Evolutionary conservation across 30 jellyfish, hydroid and myxozoan species (phyloP).

Genomic region (Euphysa ruthae): DNA sequence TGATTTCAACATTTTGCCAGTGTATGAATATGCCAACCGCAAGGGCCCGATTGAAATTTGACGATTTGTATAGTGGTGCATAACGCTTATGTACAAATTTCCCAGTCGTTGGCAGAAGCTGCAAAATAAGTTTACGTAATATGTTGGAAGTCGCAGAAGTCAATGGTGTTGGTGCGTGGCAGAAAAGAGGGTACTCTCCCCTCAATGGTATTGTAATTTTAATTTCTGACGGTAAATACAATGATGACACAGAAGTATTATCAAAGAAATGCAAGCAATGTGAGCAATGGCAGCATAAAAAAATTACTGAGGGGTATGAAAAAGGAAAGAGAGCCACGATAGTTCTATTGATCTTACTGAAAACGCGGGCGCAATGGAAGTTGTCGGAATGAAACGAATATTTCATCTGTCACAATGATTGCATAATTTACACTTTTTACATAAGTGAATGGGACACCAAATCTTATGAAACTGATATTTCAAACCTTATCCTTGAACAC

Average conservation of each 20-base stretch:
- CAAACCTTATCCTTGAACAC: slow-evolving; percentile 39
- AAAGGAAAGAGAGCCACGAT: slow-evolving; percentile 32
- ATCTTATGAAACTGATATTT: slow-evolving; percentile 12
- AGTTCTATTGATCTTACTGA: slow-evolving; percentile 31
- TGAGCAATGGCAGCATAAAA: slow-evolving; percentile 27
- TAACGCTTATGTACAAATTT: no score
- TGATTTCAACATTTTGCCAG: neutral
- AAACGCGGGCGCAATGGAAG: slow-evolving; percentile 59
- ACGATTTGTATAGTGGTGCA: no score
- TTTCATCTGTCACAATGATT: slow-evolving; percentile 8
- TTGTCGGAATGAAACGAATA: slow-evolving; percentile 29
- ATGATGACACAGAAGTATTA: slow-evolving; percentile 21
- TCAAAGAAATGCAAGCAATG: slow-evolving; percentile 49
- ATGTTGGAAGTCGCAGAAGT: no score
- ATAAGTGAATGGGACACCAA: slow-evolving; percentile 40
- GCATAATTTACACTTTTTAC: slow-evolving; percentile 20
- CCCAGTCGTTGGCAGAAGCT: no score
- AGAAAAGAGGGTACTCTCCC: no score
- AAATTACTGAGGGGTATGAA: slow-evolving; percentile 17
- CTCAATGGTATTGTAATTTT: no score
- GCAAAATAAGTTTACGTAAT: no score
- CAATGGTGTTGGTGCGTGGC: no score
- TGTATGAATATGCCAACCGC: slow-evolving; percentile 42
- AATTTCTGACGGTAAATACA: slow-evolving; percentile 22
- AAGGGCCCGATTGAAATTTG: no score